Evolutionary conservation across 2,888 invertebrate species (phyloP), one percentile per base, ranked within the genome.

Genomic region (Drosophila gaucha): DNA sequence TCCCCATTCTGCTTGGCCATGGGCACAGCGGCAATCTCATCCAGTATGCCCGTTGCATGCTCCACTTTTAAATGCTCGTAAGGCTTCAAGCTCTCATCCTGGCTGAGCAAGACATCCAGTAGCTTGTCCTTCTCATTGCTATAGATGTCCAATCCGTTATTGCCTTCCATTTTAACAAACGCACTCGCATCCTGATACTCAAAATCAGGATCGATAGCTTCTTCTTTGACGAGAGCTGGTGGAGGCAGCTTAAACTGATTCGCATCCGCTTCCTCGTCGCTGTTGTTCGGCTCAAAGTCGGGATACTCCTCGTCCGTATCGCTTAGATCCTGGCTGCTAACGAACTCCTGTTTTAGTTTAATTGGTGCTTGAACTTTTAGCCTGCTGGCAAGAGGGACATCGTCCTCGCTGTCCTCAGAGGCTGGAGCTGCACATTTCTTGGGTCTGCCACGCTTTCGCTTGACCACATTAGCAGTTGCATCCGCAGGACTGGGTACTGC

Each of bases 111-210:
- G 20, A 80, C 79, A 47, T 90, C 88, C 3, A 90, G 58, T 6
- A 91, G 68, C 41, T 89, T 84, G 52, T 90, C 90, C 41, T 90
- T 89, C 22, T 90, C 89, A 46, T 74, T 86, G 66, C 85, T 86
- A 26, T 89, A 90, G 8, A 90, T 83, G 43, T 85, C 89, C 10
- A 69, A 39, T 3, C 72, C 86, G 8, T 41, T 41, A 0, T 47
- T 44, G 6, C 84, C 83, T 41, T 89, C 86, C 57, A 88, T 90
- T 51, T 90, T 90, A 1, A 88, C 80, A 41, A 66, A 77, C 35
- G 78, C 67, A 38, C 71, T 80, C 16, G 89, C 75, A 33, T 84
- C 83, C 9, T 76, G 80, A 18, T 87, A 90, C 50, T 86, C 88
- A 33, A 89, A 86, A 18, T 80, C 73, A 1, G 72, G 71, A 51